Evolutionary conservation across 2,797 vertebrate genomes (phyloP).

Genomic region (Petrocephalus sullivani): DNA sequence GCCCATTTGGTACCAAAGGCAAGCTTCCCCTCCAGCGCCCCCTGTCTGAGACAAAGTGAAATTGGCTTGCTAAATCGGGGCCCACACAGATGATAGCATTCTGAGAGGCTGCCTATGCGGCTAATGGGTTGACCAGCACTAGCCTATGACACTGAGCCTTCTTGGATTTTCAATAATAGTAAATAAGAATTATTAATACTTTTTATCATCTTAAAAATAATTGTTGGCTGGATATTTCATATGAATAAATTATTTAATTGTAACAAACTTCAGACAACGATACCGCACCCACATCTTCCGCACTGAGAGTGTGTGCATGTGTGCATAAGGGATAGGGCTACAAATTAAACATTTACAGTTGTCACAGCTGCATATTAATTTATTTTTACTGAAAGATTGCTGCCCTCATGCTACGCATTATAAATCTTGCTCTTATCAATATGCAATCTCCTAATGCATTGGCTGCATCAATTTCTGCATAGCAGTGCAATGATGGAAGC

Average conservation of each 20-base stretch:
- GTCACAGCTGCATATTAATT: constrained; percentile 54
- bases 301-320: background rate
- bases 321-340: constrained; percentile 47
- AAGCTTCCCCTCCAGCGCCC: background rate
- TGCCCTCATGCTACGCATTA: constrained; percentile 58
- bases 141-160: background rate
- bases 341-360: constrained; percentile 63
- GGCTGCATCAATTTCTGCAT: constrained; percentile 63
- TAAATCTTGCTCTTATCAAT: constrained; percentile 72
- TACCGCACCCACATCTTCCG: background rate
- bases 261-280: background rate
- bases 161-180: background rate
- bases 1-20: background rate
- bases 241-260: background rate
- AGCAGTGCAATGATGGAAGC: constrained; percentile 46
- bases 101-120: background rate
- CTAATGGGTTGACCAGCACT: background rate
- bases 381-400: constrained; percentile 66
- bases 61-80: background rate
- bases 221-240: background rate
- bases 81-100: background rate
- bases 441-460: constrained; percentile 74
- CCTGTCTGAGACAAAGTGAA: background rate
- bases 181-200: background rate
- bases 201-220: background rate